These are phyloP conservation scores for Zootoca vivipara DNA, from an alignment of 2,113 vertebrate genomes.

Conservation along the genomic window DNA sequence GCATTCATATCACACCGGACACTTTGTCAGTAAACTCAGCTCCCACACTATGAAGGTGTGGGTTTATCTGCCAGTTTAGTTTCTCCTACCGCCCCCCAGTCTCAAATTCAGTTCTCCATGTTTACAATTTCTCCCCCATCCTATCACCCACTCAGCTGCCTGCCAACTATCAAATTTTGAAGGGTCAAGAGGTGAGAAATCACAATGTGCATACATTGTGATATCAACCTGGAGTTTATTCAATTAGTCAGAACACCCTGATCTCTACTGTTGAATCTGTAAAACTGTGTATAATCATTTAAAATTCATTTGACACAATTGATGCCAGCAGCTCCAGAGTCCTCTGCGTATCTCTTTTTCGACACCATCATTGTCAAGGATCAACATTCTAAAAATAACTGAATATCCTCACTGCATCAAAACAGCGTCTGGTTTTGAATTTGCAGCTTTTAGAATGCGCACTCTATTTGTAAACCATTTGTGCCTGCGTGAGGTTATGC, in stretches of 20 bases:
- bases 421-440: slow-evolving; percentile 27
- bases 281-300: slow-evolving; percentile 46
- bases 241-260: slow-evolving; percentile 50
- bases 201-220: background rate
- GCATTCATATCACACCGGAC: background rate
- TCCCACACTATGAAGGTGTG: background rate
- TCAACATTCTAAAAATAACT: background rate
- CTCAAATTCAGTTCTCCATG: too few relatives aligned
- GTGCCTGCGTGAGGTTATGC: slow-evolving; percentile 9
- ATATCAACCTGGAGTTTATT: slow-evolving; percentile 36
- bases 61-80: too few relatives aligned
- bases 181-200: background rate
- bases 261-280: slow-evolving; percentile 58
- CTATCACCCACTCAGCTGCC: background rate
- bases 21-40: background rate
- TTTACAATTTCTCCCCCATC: too few relatives aligned
- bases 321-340: slow-evolving; percentile 28
- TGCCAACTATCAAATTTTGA: background rate
- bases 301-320: slow-evolving; percentile 50
- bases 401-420: background rate
- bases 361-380: slow-evolving; percentile 9
- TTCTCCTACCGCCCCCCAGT: too few relatives aligned
- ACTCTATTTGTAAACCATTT: slow-evolving; percentile 1
- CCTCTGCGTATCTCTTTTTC: slow-evolving; percentile 40
- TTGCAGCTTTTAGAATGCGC: slow-evolving; percentile 9